Percentiles rank a stretch among this genome's conserved stretches.
Evolutionary conservation across 2,113 vertebrate species (phyloP).

Genomic region (Oxygymnocypris stewartii): DNA sequence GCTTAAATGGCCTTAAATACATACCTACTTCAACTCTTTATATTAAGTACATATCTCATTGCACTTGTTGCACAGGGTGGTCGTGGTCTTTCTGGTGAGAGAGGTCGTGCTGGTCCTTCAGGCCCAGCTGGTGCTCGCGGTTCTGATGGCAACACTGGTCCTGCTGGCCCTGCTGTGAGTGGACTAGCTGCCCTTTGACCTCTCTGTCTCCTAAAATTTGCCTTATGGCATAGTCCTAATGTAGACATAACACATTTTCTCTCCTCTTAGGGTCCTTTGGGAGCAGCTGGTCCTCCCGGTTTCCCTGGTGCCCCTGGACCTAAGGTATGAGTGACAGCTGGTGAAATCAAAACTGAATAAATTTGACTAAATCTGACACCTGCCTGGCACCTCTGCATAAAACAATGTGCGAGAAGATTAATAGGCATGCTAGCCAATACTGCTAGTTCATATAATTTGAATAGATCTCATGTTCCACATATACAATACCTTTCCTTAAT

Average conservation of each 20-base stretch:
- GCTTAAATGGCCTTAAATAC: neutral
- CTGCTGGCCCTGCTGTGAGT: slow-evolving; percentile 93
- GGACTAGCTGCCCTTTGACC: slow-evolving; percentile 18
- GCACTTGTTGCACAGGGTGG: slow-evolving; percentile 78
- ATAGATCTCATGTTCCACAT: neutral
- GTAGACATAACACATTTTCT: slow-evolving; percentile 6
- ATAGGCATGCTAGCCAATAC: neutral
- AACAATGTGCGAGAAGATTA: neutral
- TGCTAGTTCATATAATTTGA: neutral
- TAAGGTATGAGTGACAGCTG: slow-evolving; percentile 79
- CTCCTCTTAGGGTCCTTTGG: slow-evolving; percentile 86
- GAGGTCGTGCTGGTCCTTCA: slow-evolving; percentile 87
- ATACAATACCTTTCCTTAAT: neutral
- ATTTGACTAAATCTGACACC: neutral
- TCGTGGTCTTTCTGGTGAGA: slow-evolving; percentile 91
- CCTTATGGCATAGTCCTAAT: neutral
- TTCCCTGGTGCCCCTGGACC: slow-evolving; percentile 94
- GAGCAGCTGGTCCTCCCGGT: slow-evolving; percentile 90
- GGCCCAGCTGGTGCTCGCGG: slow-evolving; percentile 93
- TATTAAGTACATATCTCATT: neutral
- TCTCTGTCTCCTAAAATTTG: neutral
- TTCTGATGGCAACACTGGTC: slow-evolving; percentile 91
- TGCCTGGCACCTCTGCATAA: too few species aligned
- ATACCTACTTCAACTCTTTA: neutral
- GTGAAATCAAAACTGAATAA: neutral